Evolutionary conservation across 2,113 vertebrate species (phyloP).

Genomic region (Probosciger aterrimus): DNA sequence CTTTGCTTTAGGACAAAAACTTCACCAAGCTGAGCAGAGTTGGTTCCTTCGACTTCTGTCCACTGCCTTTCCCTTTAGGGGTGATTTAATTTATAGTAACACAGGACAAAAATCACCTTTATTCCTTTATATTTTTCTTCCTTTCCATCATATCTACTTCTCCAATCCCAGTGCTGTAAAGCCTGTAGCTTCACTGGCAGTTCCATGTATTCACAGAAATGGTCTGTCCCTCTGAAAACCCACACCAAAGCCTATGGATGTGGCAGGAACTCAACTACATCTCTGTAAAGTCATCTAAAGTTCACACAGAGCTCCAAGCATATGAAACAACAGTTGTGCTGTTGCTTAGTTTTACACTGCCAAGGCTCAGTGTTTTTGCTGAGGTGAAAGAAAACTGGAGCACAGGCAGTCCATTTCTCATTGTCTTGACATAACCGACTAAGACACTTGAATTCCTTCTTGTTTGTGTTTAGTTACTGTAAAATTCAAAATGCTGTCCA

Average conservation of each 20-base stretch:
- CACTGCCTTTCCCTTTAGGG: background rate
- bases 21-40: background rate
- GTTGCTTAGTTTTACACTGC: background rate
- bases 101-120: background rate
- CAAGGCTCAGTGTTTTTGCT: conserved; percentile 9
- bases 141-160: background rate
- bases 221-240: background rate
- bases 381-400: conserved; percentile 4
- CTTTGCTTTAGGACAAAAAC: background rate
- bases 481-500: conserved; percentile 69
- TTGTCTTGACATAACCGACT: conserved; percentile 70
- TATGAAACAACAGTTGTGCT: background rate
- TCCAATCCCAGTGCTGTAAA: background rate
- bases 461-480: conserved; percentile 63
- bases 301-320: background rate
- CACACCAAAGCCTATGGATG: accelerated
- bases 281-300: background rate
- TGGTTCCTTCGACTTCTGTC: background rate
- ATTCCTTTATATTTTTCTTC: background rate
- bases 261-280: background rate
- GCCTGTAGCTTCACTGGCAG: background rate
- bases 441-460: conserved; percentile 73
- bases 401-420: conserved; percentile 37
- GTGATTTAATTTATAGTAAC: background rate
- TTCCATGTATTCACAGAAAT: accelerated